Percentiles rank a stretch among this genome's conserved stretches.
These are phyloP conservation scores for Porites australiensis DNA, from an alignment of 64 coral and sea anemone genomes.

Conservation along the genomic window DNA sequence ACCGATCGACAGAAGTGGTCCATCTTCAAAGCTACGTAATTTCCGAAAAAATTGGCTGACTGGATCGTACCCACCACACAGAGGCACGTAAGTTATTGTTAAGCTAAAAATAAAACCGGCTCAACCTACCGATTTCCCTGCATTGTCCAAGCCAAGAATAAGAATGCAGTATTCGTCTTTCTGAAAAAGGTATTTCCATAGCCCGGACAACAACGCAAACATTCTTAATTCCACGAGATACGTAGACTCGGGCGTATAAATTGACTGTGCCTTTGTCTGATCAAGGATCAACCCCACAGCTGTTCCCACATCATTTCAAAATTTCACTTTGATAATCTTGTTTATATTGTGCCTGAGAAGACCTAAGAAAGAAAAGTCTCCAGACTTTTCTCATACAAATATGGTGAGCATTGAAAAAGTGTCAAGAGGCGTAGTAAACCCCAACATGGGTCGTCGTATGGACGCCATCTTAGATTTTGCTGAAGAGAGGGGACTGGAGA, in stretches of 20 bases:
- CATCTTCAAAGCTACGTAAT: too few relatives aligned
- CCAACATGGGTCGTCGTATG: neutral
- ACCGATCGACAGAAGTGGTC: too few relatives aligned
- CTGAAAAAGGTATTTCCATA: conserved; percentile 98
- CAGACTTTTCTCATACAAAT: neutral
- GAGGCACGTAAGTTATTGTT: too few relatives aligned
- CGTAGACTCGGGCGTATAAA: too few relatives aligned
- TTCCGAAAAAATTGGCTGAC: too few relatives aligned
- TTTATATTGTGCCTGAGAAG: neutral
- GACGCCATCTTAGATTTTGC: conserved; percentile 16
- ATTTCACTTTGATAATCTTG: neutral
- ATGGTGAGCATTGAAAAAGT: neutral
- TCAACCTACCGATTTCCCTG: conserved; percentile 93
- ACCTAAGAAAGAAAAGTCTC: neutral
- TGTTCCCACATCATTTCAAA: neutral
- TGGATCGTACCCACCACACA: too few relatives aligned
- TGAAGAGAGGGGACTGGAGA: neutral
- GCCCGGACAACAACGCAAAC: conserved; percentile 93
- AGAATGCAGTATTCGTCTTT: conserved; percentile 98
- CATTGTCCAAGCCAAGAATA: conserved; percentile 97
- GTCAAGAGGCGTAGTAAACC: neutral
- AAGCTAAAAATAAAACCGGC: too few relatives aligned
- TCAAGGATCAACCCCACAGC: neutral
- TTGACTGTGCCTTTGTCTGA: neutral
- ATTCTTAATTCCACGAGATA: conserved; percentile 4